A percentile compares a stretch with the other conserved stretches of the same genome.
These are phyloP conservation scores for Channa maculata DNA, from an alignment of 2,113 vertebrate species.

Conservation along the genomic window DNA sequence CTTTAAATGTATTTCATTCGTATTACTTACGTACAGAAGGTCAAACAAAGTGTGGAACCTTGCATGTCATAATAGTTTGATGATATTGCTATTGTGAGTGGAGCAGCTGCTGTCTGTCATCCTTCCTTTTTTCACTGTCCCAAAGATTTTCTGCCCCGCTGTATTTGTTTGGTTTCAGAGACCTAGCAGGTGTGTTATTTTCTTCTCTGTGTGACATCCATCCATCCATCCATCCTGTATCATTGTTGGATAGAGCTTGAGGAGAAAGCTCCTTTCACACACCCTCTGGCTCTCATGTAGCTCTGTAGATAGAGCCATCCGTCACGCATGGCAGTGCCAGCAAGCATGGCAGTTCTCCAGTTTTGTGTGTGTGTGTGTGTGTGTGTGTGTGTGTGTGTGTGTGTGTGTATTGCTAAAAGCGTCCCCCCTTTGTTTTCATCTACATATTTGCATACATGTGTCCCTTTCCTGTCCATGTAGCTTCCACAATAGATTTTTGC, in stretches of 20 bases:
- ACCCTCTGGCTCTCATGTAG: slow-evolving; percentile 62
- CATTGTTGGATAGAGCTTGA: slow-evolving; percentile 53
- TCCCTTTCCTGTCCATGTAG: not conserved
- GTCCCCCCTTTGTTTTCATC: slow-evolving; percentile 28
- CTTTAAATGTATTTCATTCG: not conserved
- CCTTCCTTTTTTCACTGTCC: not conserved
- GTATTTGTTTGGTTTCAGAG: slow-evolving; percentile 44
- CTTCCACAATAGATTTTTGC: not conserved
- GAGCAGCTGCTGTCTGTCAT: not conserved
- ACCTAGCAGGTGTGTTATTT: slow-evolving; percentile 57
- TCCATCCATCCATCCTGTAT: slow-evolving; percentile 68
- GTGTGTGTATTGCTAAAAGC: slow-evolving; percentile 15
- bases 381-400: slow-evolving; percentile 2
- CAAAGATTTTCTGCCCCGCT: slow-evolving; percentile 24
- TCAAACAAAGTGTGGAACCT: slow-evolving; percentile 20
- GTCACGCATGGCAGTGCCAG: slow-evolving; percentile 66
- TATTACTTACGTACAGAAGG: slow-evolving; percentile 11
- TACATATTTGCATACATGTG: slow-evolving; percentile 30
- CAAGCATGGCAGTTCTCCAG: slow-evolving; percentile 57
- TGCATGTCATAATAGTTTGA: slow-evolving; percentile 6
- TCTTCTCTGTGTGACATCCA: slow-evolving; percentile 45
- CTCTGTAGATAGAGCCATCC: slow-evolving; percentile 65
- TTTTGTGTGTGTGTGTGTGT: slow-evolving; percentile 6
- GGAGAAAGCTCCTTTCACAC: slow-evolving; percentile 55
- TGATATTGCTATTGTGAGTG: slow-evolving; percentile 11